Evolutionary conservation across 2,113 vertebrate genomes (phyloP).

Genomic region (Thunnus maccoyii): DNA sequence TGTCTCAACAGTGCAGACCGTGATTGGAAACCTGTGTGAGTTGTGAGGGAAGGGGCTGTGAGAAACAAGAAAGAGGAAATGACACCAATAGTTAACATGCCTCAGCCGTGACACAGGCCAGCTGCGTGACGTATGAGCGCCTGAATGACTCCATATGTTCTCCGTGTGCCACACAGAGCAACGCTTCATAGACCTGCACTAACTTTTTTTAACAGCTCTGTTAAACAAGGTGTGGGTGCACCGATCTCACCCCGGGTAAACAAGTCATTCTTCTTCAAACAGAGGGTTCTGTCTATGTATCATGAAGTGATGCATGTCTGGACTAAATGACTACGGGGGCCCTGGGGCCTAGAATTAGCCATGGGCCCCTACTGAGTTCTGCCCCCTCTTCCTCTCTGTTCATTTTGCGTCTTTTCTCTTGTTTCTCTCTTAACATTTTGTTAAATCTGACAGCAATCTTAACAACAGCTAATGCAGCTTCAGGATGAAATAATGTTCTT

Average conservation of each 20-base stretch:
- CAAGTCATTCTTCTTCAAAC: constrained; percentile 1
- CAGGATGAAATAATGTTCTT: too few species aligned
- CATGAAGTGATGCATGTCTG: not conserved
- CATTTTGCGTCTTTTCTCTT: too few species aligned
- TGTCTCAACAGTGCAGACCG: not conserved
- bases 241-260: not conserved
- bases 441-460: too few species aligned
- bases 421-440: too few species aligned
- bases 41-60: not conserved
- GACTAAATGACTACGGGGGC: not conserved
- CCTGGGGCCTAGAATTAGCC: not conserved
- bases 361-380: not conserved
- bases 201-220: not conserved
- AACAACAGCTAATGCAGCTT: too few species aligned
- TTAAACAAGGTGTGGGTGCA: constrained; percentile 26
- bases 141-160: constrained; percentile 48
- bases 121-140: constrained; percentile 3
- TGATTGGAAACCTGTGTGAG: not conserved
- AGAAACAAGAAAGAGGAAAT: constrained; percentile 40
- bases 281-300: not conserved
- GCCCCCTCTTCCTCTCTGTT: not conserved
- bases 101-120: constrained; percentile 43
- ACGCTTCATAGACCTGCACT: not conserved
- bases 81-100: constrained; percentile 43
- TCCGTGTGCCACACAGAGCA: not conserved